Evolutionary conservation across 2,888 invertebrate species (phyloP).

Genomic region (Cephus sareptanus): DNA sequence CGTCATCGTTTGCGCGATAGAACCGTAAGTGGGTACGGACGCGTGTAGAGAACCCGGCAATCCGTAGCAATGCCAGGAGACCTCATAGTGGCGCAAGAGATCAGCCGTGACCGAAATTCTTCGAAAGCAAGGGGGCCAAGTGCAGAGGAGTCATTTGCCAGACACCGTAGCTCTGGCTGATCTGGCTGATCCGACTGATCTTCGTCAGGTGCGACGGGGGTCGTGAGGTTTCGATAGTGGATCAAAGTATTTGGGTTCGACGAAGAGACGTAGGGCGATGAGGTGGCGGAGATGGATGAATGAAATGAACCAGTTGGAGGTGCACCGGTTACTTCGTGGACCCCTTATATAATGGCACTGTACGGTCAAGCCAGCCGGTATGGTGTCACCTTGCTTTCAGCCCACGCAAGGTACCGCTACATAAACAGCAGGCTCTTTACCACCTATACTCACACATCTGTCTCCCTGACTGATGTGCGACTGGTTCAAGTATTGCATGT

Average conservation of each 20-base stretch:
- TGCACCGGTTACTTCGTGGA: background rate
- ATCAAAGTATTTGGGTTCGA: background rate
- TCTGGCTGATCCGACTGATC: background rate
- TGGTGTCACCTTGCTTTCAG: slow-evolving; percentile 56
- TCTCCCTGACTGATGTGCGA: background rate
- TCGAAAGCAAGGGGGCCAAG: slow-evolving; percentile 59
- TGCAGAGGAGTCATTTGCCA: slow-evolving; percentile 39
- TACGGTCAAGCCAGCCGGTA: slow-evolving; percentile 24
- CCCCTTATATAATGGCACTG: slow-evolving; percentile 5
- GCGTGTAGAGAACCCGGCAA: background rate
- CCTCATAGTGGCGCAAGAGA: slow-evolving; percentile 49
- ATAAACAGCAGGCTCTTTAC: slow-evolving; percentile 34
- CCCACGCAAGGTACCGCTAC: slow-evolving; percentile 59
- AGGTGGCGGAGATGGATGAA: background rate
- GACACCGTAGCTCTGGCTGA: background rate
- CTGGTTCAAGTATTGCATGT: background rate
- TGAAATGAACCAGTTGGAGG: background rate
- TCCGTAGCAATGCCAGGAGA: background rate
- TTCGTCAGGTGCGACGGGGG: background rate
- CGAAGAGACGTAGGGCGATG: background rate
- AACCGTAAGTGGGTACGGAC: background rate
- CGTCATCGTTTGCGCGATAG: background rate
- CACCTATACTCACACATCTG: background rate
- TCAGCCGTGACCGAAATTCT: slow-evolving; percentile 62
- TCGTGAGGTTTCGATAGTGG: background rate